Percentiles rank a stretch among this genome's conserved stretches.
These are phyloP conservation scores for Antennarius striatus DNA, from an alignment of 2,113 vertebrate genomes.

Conservation along the genomic window DNA sequence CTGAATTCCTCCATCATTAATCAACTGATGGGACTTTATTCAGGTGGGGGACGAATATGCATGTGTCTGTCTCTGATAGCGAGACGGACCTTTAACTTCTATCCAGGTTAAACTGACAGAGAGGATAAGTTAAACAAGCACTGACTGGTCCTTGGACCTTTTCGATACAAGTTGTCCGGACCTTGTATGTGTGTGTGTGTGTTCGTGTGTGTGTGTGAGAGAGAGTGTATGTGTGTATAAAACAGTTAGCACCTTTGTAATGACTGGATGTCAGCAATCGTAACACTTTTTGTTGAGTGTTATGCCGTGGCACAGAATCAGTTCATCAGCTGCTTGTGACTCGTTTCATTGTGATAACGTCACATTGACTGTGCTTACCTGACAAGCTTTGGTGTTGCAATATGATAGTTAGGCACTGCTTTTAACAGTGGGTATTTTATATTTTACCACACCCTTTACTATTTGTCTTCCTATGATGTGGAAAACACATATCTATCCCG, in stretches of 20 bases:
- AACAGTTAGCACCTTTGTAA: slow-evolving; percentile 74
- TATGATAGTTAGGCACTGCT: slow-evolving; percentile 79
- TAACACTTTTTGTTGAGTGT: slow-evolving; percentile 55
- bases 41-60: slow-evolving; percentile 65
- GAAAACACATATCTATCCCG: slow-evolving; percentile 76
- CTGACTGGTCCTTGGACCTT: slow-evolving; percentile 66
- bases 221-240: slow-evolving; percentile 47
- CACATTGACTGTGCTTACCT: slow-evolving; percentile 75
- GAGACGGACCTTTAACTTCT: slow-evolving; percentile 58
- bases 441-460: slow-evolving; percentile 78
- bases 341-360: slow-evolving; percentile 62
- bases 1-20: slow-evolving; percentile 56
- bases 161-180: slow-evolving; percentile 60
- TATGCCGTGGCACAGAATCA: slow-evolving; percentile 67
- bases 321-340: slow-evolving; percentile 73
- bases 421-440: slow-evolving; percentile 77
- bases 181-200: slow-evolving; percentile 50
- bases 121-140: slow-evolving; percentile 61
- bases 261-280: slow-evolving; percentile 60
- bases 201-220: slow-evolving; percentile 48
- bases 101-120: slow-evolving; percentile 53
- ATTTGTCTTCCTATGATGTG: slow-evolving; percentile 82
- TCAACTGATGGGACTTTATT: slow-evolving; percentile 52
- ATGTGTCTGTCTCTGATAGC: slow-evolving; percentile 54
- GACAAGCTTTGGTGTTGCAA: slow-evolving; percentile 74